Conservation (phyloP, 1,140 invertebrate species). For the Diorhabda sublineata region DNA sequence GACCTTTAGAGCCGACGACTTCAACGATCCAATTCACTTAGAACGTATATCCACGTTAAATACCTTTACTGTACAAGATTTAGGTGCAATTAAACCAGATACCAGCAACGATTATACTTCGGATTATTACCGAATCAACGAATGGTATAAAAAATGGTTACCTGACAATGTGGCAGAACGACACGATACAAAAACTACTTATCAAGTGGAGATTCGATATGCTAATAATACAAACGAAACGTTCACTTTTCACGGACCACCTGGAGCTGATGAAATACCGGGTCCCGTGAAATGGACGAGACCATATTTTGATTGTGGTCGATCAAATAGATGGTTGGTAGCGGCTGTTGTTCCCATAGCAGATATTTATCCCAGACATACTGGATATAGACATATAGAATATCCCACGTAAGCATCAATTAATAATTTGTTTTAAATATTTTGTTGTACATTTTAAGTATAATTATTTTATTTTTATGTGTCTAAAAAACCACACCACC, state of each 20-base stretch:
- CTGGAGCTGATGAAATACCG: conserved; percentile 78
- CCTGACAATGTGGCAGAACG: conserved; percentile 76
- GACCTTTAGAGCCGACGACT: conserved; percentile 87
- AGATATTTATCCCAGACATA: conserved; percentile 93
- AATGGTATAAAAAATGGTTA: conserved; percentile 87
- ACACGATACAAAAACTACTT: conserved; percentile 92
- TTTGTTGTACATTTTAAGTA: no score
- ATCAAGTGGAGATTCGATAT: conserved; percentile 63
- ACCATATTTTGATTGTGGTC: conserved; percentile 95
- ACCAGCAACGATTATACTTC: conserved; percentile 82
- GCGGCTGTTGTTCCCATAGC: conserved; percentile 90
- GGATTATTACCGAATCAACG: conserved; percentile 85
- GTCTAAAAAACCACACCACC: no score
- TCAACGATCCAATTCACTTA: conserved; percentile 89
- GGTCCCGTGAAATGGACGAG: conserved; percentile 90
- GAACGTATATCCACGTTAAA: conserved; percentile 89
- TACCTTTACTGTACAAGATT: conserved; percentile 77
- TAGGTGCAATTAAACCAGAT: conserved; percentile 73
- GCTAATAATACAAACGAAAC: conserved; percentile 95
- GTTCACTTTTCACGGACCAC: conserved; percentile 91
- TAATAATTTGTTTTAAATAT: neutral
- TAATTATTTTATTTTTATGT: no score
- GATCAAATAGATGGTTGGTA: conserved; percentile 94
- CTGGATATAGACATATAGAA: conserved; percentile 90
- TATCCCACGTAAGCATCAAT: conserved; percentile 77